Percentiles rank a stretch among this genome's conserved stretches.
phyloP scores from a whole-genome alignment of 1,140 invertebrate species.

The Vollenhovia emeryi region DNA sequence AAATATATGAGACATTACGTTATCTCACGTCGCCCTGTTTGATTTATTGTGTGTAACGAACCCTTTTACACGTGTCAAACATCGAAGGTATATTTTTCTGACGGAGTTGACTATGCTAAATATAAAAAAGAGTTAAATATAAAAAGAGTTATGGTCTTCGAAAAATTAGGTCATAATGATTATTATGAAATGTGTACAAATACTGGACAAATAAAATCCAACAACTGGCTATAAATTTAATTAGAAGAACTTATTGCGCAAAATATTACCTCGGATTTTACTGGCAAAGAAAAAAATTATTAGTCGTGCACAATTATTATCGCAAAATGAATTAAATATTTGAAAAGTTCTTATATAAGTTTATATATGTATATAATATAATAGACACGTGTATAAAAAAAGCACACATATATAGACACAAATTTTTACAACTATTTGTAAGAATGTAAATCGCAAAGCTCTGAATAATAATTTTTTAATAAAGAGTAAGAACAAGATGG shows the following conservation, averaged over 20 bases:
- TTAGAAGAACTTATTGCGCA: too few relatives aligned
- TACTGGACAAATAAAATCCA: too few relatives aligned
- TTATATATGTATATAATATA: too few relatives aligned
- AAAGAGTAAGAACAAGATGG: too few relatives aligned
- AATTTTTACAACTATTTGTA: background rate
- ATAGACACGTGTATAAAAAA: too few relatives aligned
- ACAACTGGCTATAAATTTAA: too few relatives aligned
- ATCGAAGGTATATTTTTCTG: background rate
- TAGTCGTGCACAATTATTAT: background rate
- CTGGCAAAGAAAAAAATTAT: too few relatives aligned
- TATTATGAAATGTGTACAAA: too few relatives aligned
- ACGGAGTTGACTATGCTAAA: background rate
- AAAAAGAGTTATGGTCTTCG: background rate
- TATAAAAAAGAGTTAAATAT: too few relatives aligned
- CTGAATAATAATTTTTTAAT: background rate
- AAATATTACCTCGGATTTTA: too few relatives aligned
- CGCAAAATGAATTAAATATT: background rate
- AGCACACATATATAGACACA: background rate
- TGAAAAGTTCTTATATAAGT: background rate
- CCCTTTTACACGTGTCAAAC: background rate
- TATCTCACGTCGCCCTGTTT: conserved; percentile 9
- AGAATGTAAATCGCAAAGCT: background rate
- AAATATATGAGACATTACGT: conserved; percentile 16
- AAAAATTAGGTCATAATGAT: background rate
- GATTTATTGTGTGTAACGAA: conserved; percentile 4